phyloP scores from a whole-genome alignment of 2,113 vertebrate species.

The Tetrax tetrax region DNA sequence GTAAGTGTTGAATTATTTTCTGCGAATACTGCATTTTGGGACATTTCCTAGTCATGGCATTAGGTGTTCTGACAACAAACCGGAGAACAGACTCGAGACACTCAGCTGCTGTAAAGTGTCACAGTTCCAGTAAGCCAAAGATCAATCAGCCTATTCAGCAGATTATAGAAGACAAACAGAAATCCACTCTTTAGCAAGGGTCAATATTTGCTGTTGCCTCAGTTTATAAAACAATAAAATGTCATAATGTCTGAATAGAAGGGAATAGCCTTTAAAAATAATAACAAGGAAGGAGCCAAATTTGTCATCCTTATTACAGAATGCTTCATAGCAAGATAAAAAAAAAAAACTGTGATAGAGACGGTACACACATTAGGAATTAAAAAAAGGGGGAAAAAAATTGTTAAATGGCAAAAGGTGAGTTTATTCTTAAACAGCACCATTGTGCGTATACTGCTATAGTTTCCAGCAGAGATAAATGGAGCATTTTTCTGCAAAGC shows the following conservation, averaged over 20 bases:
- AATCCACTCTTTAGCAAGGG: neutral
- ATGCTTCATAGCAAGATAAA: neutral
- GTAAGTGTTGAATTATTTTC: neutral
- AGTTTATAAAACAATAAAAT: neutral
- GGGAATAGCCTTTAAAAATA: neutral
- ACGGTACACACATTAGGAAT: neutral
- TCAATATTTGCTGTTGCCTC: neutral
- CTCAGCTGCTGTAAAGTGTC: neutral
- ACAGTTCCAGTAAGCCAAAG: neutral
- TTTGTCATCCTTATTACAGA: neutral
- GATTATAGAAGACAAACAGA: neutral
- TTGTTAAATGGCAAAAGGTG: neutral
- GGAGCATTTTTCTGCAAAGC: neutral
- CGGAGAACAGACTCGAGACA: neutral
- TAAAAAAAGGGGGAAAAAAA: neutral
- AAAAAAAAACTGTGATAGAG: neutral
- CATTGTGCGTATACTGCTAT: neutral
- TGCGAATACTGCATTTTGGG: neutral
- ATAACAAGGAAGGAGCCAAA: neutral
- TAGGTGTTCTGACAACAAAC: neutral
- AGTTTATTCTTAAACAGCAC: neutral
- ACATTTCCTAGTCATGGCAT: neutral
- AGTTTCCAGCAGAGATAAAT: neutral
- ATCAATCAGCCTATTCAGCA: neutral
- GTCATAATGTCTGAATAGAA: neutral